phyloP scores from a whole-genome alignment of 2,797 vertebrate species.

The Pangasius krempfi region DNA sequence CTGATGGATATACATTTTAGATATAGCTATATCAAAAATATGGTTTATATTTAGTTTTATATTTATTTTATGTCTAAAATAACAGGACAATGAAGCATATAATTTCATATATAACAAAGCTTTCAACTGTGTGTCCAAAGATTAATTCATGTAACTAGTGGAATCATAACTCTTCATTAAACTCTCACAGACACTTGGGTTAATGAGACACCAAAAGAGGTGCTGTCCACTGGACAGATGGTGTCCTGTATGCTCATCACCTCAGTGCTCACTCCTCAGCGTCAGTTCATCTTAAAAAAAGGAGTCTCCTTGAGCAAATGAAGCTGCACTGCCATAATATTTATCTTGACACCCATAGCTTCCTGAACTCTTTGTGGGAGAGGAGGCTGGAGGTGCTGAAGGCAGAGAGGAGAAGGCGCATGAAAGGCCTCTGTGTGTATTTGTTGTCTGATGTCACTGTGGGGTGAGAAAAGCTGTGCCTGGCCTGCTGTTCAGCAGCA shows the following conservation, averaged over 20 bases:
- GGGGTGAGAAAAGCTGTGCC: slow-evolving; percentile 55
- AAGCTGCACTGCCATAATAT: slow-evolving; percentile 63
- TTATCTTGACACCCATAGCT: slow-evolving; percentile 64
- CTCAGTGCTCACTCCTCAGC: slow-evolving; percentile 38
- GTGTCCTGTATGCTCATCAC: slow-evolving; percentile 47
- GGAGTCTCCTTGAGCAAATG: slow-evolving; percentile 58
- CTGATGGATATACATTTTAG: slow-evolving; percentile 29
- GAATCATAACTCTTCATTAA: slow-evolving; percentile 48
- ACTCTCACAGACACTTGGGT: slow-evolving; percentile 22
- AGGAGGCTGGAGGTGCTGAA: slow-evolving; percentile 54
- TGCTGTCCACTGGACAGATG: slow-evolving; percentile 54
- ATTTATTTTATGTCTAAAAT: not conserved
- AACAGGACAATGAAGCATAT: not conserved
- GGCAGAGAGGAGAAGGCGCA: slow-evolving; percentile 37
- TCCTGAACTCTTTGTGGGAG: slow-evolving; percentile 60
- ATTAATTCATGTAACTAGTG: slow-evolving; percentile 33
- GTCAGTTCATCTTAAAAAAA: slow-evolving; percentile 27
- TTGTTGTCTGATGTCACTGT: slow-evolving; percentile 59
- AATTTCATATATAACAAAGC: not conserved
- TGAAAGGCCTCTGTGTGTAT: slow-evolving; percentile 62
- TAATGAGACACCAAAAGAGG: slow-evolving; percentile 41
- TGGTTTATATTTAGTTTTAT: not conserved
- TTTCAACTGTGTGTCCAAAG: slow-evolving; percentile 2
- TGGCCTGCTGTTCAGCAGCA: slow-evolving; percentile 55
- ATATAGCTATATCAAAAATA: slow-evolving; percentile 15